A percentile compares a stretch with the other conserved stretches of the same genome.
These are phyloP conservation scores for Xyrauchen texanus DNA, from an alignment of 2,113 vertebrate genomes.

Conservation along the genomic window DNA sequence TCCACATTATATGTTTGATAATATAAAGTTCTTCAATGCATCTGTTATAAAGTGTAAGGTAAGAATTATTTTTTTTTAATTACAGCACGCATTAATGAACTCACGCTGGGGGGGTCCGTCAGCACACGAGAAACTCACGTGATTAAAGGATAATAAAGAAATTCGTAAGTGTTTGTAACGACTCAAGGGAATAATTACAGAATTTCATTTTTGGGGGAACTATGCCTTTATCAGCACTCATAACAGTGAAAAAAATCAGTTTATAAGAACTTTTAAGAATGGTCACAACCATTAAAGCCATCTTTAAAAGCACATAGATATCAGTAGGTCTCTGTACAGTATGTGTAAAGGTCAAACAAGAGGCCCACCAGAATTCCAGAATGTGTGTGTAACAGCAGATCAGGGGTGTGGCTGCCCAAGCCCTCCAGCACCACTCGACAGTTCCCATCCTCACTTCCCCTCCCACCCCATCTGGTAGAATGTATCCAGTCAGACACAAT, in stretches of 20 bases:
- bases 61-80: too few relatives aligned
- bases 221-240: not conserved
- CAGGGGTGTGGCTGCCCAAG: too few relatives aligned
- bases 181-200: too few relatives aligned
- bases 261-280: constrained; percentile 2
- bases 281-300: not conserved
- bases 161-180: too few relatives aligned
- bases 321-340: constrained; percentile 16
- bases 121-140: too few relatives aligned
- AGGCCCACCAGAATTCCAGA: not conserved
- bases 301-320: not conserved
- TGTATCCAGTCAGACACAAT: constrained; percentile 21
- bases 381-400: not conserved
- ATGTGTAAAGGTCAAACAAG: constrained; percentile 17
- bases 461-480: not conserved
- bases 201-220: too few relatives aligned
- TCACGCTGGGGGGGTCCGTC: too few relatives aligned
- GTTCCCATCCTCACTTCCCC: not conserved
- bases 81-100: too few relatives aligned
- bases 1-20: too few relatives aligned
- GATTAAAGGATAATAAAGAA: too few relatives aligned
- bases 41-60: too few relatives aligned
- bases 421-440: not conserved
- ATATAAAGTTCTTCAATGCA: too few relatives aligned
- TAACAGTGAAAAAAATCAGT: not conserved